Base-by-base conservation (phyloP, 2,797 vertebrate species). In the Pantherophis alleghaniensis region DNA sequence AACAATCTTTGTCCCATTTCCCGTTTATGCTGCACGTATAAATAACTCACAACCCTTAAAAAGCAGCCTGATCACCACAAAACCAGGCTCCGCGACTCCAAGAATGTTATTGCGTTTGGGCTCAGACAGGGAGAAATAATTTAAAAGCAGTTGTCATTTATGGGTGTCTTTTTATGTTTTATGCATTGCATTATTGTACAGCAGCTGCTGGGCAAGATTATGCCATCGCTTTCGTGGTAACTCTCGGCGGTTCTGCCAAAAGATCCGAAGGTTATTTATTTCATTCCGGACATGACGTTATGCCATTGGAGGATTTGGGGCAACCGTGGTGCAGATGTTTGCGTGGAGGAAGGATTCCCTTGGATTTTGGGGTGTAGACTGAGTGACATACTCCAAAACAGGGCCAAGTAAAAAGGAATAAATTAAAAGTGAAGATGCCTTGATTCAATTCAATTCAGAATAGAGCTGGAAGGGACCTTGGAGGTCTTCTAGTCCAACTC, bases 71-170 rank as follows among this genome's bases (percentile, higher is more conserved):
- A 3, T 94, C 37, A 88, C 89, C 95, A 94, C 32, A 95, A 93
- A 94, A 0, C 0, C 55, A 94, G 94, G 92, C 28, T 37, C 53
- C 89, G 2, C 0, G 0, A 59, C 94, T 96, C 94, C 92, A 94
- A 94, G 63, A 96, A 94, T 57, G 90, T 95, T 96, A 95, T 93
- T 95, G 53, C 89, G 86, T 57, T 93, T 57, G 14, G 95, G 95
- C 94, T 95, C 24, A 89, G 22, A 83, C 56, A 88, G 57, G 91
- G 94, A 96, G 95, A 96, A 97, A 97, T 96, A 97, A 97, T 97
- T 97, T 94, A 97, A 94, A 96, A 95, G 79, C 66, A 94, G 91
- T 95, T 96, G 96, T 92, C 92, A 95, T 10, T 20, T 93, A 94
- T 95, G 86, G 91, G 74, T 95, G 91, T 92, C 32, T 69, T 94